These are phyloP conservation scores for Casuarius casuarius DNA, from an alignment of 2,113 vertebrate species.

Conservation along the genomic window DNA sequence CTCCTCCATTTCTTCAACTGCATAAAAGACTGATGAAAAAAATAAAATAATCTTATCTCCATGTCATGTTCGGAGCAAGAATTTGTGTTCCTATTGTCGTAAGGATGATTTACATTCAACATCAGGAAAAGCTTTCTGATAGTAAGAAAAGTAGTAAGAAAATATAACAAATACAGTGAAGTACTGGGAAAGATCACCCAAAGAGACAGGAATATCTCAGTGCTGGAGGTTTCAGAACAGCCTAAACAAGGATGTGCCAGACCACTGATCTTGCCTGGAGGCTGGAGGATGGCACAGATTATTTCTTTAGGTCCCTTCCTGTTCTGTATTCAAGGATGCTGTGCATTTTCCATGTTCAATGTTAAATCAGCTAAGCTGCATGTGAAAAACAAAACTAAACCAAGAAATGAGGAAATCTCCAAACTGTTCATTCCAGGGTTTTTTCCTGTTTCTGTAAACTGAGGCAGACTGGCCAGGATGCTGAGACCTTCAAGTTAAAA, in stretches of 20 bases:
- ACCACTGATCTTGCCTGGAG: background rate
- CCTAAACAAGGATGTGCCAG: accelerated
- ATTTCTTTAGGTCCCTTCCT: accelerated
- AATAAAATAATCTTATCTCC: background rate
- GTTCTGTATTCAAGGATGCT: background rate
- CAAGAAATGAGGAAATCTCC: background rate
- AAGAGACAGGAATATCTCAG: background rate
- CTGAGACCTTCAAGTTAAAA: background rate
- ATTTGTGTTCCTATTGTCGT: background rate
- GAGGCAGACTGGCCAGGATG: background rate
- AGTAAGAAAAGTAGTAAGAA: background rate
- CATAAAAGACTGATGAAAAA: background rate
- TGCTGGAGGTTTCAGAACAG: background rate
- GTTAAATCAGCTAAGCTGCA: background rate
- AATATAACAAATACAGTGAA: background rate
- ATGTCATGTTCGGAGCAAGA: background rate
- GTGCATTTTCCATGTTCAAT: background rate
- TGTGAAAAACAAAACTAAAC: background rate
- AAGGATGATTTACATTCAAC: background rate
- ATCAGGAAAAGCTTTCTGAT: background rate
- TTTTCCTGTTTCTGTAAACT: background rate
- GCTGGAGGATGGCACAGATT: background rate
- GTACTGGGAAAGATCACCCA: background rate
- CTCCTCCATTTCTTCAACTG: background rate
- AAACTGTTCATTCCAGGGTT: background rate